Base-by-base conservation (phyloP, 2,888 invertebrate species). In the Rotaria sp. region DNA sequence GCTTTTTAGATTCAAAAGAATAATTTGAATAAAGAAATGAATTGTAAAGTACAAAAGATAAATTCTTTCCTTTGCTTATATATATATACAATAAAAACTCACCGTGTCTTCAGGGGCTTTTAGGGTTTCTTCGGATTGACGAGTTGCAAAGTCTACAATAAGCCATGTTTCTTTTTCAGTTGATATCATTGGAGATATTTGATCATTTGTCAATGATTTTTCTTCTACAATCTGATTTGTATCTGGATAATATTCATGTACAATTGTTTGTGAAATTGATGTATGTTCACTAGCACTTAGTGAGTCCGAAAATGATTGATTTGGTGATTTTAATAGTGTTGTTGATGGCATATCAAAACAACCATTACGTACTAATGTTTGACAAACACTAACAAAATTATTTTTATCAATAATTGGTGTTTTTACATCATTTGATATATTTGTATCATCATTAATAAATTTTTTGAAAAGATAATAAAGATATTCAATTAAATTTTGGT, bases 401-500 rank as follows among this genome's bases (percentile, higher is more conserved):
- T n/a, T 80, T n/a, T 80, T 80, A 45, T 80, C 80, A 45, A 80
- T 80, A 4, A 45, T 45, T n/a, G 80, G 45, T 35, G 30, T 35
- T 13, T 2, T 26, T 45, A n/a, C 10, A 38, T 8, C 21, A n/a
- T 45, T 45, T 10, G 45, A 45, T 26, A 21, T 8, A n/a, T 41
- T n/a, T 26, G 45, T 2, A 21, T 45, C 80, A 45, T 80, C 80
- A 15, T 41, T 45, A 18, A 80, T 45, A 80, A 80, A 80, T 35
- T 45, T 80, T n/a, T 45, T 80, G n/a, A 80, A 80, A 26, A 80
- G 26, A 80, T 80, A 80, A 45, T 80, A 80, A 15, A 80, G 80
- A 45, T 80, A 80, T 80, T 80, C 80, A n/a, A 80, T 80, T 80
- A 80, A 45, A 80, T 80, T 80, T 45, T 80, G 26, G 45, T 80